Base-by-base conservation (phyloP, 2,113 vertebrate species). In the Mus spicilegus region DNA sequence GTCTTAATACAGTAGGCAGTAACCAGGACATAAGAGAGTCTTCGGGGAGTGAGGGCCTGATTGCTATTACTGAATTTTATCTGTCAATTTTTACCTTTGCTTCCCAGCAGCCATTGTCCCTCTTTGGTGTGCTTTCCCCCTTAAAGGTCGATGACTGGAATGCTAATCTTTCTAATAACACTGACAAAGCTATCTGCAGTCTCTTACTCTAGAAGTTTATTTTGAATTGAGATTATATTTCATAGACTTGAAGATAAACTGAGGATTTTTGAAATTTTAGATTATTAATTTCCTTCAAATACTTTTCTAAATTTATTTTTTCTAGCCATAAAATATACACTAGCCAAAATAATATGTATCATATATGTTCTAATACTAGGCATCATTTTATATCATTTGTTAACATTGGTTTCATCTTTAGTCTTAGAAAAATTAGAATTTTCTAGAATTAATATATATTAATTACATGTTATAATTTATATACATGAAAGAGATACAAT, bases 1-100 rank as follows among this genome's bases (percentile, higher is more conserved):
- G 98, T 99, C 99, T 99, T 99, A 99, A 99, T 99, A 98, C 98
- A 98, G 98, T 42, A 98, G 98, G 98, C 98, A 98, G 98, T 96
- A 98, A 98, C 97, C 96, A 46, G 98, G 98, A 98, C 89, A 80
- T 26, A 87, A 95, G 96, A 69, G 22, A 56, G 98, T 91, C 99
- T 98, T 95, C 85, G 95, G 98, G 98, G 98, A 98, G 96, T 90
- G 65, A 30, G 91, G 97, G 96, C 98, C 96, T 30, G 96, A 91
- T 98, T 97, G 80, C 98, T 91, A 14, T 98, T 46, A 36, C 90
- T 91, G 96, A 97, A 82, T 97, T 98, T 96, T 78, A 77, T 95
- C 98, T 97, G 97, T 97, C 98, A 97, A 17, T 97, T 98, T 97
- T 93, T 97, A 93, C 98, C 97, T 97, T 91, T 87, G 97, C 98